Conservation (phyloP, 2,797 vertebrate species). For the Tinamus major region DNA sequence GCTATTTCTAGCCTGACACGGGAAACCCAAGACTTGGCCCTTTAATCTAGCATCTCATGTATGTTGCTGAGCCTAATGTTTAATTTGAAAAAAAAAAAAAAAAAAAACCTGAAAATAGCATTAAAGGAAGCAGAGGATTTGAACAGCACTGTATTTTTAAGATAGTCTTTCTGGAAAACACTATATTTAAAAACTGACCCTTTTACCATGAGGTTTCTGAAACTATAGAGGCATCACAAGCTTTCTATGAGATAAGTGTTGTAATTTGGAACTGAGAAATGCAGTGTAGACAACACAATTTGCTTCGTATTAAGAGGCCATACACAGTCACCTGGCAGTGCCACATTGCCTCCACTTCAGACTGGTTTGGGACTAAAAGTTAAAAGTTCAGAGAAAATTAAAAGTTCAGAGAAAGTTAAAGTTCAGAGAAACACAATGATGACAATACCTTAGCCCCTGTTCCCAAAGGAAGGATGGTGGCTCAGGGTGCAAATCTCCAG, state of each 20-base stretch:
- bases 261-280: constrained; percentile 72
- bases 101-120: constrained; percentile 79
- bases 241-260: constrained; percentile 71
- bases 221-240: constrained; percentile 47
- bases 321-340: background rate
- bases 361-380: background rate
- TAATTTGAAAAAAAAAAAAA: constrained; percentile 69
- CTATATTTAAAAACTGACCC: constrained; percentile 68
- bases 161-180: constrained; percentile 74
- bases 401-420: background rate
- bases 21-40: constrained; percentile 74
- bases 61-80: constrained; percentile 74
- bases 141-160: constrained; percentile 78
- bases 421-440: background rate
- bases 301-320: constrained; percentile 54
- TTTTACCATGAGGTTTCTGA: constrained; percentile 64
- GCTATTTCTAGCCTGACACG: constrained; percentile 75
- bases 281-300: constrained; percentile 4
- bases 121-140: constrained; percentile 80
- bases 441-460: background rate
- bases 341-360: background rate
- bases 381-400: background rate
- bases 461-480: background rate
- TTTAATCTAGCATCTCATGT: constrained; percentile 79
- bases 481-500: background rate